These are phyloP conservation scores for Melanotus villosus DNA, from an alignment of 2,888 invertebrate genomes.

Conservation along the genomic window DNA sequence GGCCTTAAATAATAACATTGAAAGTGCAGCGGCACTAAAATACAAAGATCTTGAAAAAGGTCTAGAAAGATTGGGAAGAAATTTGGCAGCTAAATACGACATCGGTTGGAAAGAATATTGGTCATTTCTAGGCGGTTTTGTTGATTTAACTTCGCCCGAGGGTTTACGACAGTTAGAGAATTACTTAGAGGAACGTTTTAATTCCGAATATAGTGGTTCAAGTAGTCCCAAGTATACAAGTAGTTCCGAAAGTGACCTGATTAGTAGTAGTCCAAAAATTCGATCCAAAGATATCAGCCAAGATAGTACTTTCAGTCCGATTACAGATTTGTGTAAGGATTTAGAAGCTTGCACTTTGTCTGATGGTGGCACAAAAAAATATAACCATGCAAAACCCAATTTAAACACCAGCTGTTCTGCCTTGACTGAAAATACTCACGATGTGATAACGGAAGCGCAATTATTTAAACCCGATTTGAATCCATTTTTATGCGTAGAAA, in stretches of 20 bases:
- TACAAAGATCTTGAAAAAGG: slow-evolving; percentile 86
- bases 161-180: slow-evolving; percentile 84
- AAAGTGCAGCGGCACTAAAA: slow-evolving; percentile 50
- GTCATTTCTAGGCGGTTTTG: slow-evolving; percentile 88
- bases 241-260: slow-evolving; percentile 26
- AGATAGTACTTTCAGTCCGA: slow-evolving; percentile 67
- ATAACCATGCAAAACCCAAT: slow-evolving; percentile 25
- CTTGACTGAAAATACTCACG: background rate
- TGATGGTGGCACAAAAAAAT: slow-evolving; percentile 61
- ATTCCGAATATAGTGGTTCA: slow-evolving; percentile 39
- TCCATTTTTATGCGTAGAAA: slow-evolving; percentile 73
- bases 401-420: slow-evolving; percentile 31
- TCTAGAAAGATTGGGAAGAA: slow-evolving; percentile 86
- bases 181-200: slow-evolving; percentile 72
- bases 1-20: background rate
- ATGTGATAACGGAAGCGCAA: slow-evolving; percentile 28
- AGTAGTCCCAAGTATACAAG: slow-evolving; percentile 18
- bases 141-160: slow-evolving; percentile 81
- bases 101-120: slow-evolving; percentile 94
- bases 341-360: slow-evolving; percentile 72
- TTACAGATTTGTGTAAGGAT: slow-evolving; percentile 74
- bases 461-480: slow-evolving; percentile 57
- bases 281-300: slow-evolving; percentile 10
- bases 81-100: slow-evolving; percentile 79
- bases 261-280: slow-evolving; percentile 13